Base-by-base conservation (phyloP, 2,888 invertebrate species). In the Corythucha ciliata region DNA sequence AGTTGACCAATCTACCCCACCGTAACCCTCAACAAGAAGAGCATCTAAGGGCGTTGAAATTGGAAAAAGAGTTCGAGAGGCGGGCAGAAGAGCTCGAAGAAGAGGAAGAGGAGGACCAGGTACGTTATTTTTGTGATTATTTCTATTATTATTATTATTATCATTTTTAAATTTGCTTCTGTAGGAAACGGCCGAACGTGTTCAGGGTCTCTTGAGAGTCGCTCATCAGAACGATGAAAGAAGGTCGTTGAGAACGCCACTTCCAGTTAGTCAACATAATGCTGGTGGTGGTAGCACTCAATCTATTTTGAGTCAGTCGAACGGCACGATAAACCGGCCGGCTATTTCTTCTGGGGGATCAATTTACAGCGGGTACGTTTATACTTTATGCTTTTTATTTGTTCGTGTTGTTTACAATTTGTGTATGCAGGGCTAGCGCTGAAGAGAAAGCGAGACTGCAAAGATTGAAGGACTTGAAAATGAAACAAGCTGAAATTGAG, bases 61-160 rank as follows among this genome's bases (percentile, higher is more conserved):
- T 94, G n/a, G 94, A 96, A 66, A 75, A 87, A 54, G 94, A 96
- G 69, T 96, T 96, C 68, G 92, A 94, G 66, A 77, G 89, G 44
- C 74, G 94, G 41, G 92, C 91, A 3, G 82, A 84, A 64, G 88
- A 90, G 69, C 75, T 78, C 57, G 83, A 79, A 61, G 82, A 81
- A 48, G 83, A 83, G 45, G 81, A 79, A 56, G 73, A 80, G 66
- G 72, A 79, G 65, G 72, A 81, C 65, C 70, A 71, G 32, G 71
- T 59, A 27, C n/a, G n/a, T n/a, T n/a, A n/a, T 14, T 27, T 26
- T 50, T n/a, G 14, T 8, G 10, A 5, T 14, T 22, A 20, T 40
- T 40, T 21, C 7, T 21, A 39, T 39, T 34, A 14, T 36, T 3
- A 4, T 21, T 24, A 3, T 51, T 34, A 22, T 48, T 55, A n/a